These are phyloP conservation scores for Turritopsis rubra DNA, from an alignment of 30 jellyfish, hydroid and myxozoan genomes.

Conservation along the genomic window DNA sequence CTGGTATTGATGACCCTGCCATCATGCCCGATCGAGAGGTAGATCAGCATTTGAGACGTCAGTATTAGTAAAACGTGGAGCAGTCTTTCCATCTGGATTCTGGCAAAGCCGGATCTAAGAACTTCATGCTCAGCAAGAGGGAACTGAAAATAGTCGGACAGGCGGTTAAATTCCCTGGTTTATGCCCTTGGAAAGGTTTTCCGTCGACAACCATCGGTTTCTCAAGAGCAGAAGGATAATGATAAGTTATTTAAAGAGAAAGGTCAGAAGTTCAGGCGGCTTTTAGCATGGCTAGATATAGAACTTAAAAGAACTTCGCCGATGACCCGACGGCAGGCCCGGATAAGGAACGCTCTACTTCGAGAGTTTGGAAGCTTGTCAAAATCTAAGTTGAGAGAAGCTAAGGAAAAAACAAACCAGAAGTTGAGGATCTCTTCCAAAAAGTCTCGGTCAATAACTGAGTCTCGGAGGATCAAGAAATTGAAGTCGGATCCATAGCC, in stretches of 20 bases:
- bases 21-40: neutral
- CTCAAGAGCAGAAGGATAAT: neutral
- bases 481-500: neutral
- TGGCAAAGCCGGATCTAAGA: neutral
- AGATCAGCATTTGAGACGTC: neutral
- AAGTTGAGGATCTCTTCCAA: neutral
- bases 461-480: neutral
- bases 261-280: neutral
- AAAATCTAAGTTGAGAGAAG: neutral
- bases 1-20: neutral
- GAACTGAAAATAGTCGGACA: neutral
- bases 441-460: neutral
- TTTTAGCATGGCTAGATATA: neutral
- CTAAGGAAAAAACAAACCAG: neutral
- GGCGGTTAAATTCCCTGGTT: neutral
- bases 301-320: neutral
- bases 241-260: neutral
- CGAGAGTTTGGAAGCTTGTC: neutral
- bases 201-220: neutral
- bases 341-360: neutral
- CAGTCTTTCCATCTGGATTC: neutral
- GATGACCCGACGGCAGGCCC: neutral
- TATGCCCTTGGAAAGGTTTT: neutral
- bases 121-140: neutral
- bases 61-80: neutral